These are phyloP conservation scores for Noturus placidus DNA, from an alignment of 2,113 vertebrate genomes.

Conservation along the genomic window DNA sequence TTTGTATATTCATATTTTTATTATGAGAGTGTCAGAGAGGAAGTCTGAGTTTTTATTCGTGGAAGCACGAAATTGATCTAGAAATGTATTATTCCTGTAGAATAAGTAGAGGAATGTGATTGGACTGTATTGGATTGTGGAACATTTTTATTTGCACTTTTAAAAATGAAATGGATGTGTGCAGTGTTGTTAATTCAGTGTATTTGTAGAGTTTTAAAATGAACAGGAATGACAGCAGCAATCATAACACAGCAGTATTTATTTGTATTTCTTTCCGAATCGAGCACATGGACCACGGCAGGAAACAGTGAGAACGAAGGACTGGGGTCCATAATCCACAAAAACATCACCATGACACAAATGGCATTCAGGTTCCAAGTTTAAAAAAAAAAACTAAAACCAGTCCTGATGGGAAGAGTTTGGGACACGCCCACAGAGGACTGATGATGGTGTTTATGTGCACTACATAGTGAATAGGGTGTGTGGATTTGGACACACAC, in stretches of 20 bases:
- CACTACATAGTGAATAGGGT: background rate
- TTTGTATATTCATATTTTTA: background rate
- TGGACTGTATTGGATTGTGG: background rate
- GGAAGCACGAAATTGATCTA: background rate
- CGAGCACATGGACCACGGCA: slow-evolving; percentile 52
- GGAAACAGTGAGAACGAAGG: slow-evolving; percentile 45
- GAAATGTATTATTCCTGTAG: background rate
- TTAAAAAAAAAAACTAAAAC: slow-evolving; percentile 15
- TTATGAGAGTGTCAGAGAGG: background rate
- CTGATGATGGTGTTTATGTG: background rate
- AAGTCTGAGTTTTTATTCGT: background rate
- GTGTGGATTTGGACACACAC: background rate
- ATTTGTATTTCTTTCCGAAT: slow-evolving; percentile 49
- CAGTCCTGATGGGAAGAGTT: background rate
- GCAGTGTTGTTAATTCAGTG: background rate
- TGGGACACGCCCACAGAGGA: background rate
- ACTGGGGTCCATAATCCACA: slow-evolving; percentile 51
- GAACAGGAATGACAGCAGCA: background rate
- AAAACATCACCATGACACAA: slow-evolving; percentile 45
- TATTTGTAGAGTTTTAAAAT: background rate
- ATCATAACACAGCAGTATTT: slow-evolving; percentile 42
- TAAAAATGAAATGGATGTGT: background rate
- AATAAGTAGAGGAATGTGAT: background rate
- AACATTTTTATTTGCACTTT: background rate
- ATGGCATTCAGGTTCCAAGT: background rate